A percentile compares a stretch with the other conserved stretches of the same genome.
phyloP scores from a whole-genome alignment of 1,140 invertebrate genomes.

The Zeugodacus cucurbitae region DNA sequence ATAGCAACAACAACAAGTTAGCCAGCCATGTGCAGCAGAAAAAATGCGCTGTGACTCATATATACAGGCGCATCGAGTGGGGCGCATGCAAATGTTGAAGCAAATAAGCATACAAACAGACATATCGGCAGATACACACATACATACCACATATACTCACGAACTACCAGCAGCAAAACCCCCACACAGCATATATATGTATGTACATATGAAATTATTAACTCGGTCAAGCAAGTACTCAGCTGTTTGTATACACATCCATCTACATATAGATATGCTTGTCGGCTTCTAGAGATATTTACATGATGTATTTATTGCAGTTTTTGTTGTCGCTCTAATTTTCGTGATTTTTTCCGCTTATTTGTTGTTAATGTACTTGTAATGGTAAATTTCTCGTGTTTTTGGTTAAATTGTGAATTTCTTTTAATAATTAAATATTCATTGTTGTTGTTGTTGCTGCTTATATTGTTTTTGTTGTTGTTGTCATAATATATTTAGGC shows the following conservation, averaged over 20 bases:
- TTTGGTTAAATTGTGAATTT: neutral
- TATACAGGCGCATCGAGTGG: neutral
- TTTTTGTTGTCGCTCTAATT: conserved; percentile 23
- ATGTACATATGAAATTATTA: neutral
- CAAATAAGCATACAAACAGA: neutral
- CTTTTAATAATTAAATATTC: neutral
- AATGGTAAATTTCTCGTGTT: neutral
- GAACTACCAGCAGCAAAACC: neutral
- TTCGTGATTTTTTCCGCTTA: neutral
- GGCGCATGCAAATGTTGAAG: neutral
- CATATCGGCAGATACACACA: neutral
- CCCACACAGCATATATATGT: neutral
- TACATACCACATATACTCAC: neutral
- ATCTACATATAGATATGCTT: neutral
- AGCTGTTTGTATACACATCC: neutral
- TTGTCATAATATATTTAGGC: neutral
- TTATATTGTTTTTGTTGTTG: neutral
- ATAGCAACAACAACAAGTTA: neutral
- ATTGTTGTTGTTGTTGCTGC: neutral
- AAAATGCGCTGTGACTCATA: neutral
- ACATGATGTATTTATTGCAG: conserved; percentile 31
- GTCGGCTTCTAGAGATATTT: neutral
- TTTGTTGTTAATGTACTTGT: conserved; percentile 20
- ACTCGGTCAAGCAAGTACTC: neutral
- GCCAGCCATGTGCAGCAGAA: neutral